Percentiles rank a stretch among this genome's conserved stretches.
Evolutionary conservation across 2,888 invertebrate genomes (phyloP).

Genomic region (Antheraea yamamai): DNA sequence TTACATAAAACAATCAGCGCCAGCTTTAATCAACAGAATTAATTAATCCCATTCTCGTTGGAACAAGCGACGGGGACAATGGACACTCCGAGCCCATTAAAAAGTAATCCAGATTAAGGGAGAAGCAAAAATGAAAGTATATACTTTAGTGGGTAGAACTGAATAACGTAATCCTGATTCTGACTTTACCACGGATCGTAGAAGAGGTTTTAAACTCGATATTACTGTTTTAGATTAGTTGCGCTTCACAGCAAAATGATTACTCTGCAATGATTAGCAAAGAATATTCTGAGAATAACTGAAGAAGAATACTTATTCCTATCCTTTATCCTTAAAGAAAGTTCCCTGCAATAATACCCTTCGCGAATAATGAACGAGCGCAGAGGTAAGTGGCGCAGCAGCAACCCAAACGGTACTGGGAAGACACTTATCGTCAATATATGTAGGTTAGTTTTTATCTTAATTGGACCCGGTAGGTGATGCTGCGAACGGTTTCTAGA

Average conservation of each 20-base stretch:
- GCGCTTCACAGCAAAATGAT: neutral
- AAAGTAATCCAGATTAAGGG: constrained; percentile 11
- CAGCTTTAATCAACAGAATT: constrained; percentile 5
- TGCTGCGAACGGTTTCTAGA: too few species aligned
- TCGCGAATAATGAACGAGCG: too few species aligned
- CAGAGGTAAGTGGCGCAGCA: too few species aligned
- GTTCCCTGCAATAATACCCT: too few species aligned
- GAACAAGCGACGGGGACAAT: constrained; percentile 5
- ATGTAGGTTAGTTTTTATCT: too few species aligned
- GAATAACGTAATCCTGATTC: neutral
- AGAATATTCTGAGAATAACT: neutral
- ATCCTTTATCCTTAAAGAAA: too few species aligned
- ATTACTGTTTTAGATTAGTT: neutral
- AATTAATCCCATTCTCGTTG: constrained; percentile 7
- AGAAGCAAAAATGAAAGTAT: constrained; percentile 1
- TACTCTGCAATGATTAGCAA: neutral
- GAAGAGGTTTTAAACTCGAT: neutral
- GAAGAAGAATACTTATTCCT: too few species aligned
- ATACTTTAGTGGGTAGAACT: neutral
- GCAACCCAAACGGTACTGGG: too few species aligned
- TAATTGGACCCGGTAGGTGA: too few species aligned
- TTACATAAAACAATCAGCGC: constrained; percentile 12
- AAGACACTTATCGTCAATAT: too few species aligned
- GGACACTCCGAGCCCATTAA: constrained; percentile 8
- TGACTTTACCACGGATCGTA: neutral